Evolutionary conservation across 1,140 invertebrate genomes (phyloP), one percentile per base, ranked within the genome.

Genomic region (Zophobas morio): DNA sequence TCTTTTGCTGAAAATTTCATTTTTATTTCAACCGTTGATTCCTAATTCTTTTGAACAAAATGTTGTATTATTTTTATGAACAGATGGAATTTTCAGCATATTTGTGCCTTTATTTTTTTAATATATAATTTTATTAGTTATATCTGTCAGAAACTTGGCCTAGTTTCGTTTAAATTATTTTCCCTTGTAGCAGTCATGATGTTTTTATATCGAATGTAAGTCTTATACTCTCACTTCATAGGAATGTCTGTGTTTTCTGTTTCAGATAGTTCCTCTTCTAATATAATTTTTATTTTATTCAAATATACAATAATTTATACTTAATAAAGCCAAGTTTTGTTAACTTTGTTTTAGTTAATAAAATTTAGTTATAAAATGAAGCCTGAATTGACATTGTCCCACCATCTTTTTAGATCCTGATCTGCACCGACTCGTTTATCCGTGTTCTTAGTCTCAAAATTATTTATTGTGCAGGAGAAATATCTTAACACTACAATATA

Each of bases 31-130:
- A 36, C 34, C 32, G 37, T 78, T 78, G 60, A 53, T 36, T 66
- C 60, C 60, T 42, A 49, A 70, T 53, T 74, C 3, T 53, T 66
- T 40, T 46, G 34, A 57, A 66, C 60, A 78, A 57, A 46, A 47
- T 54, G 53, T 76, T 63, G 8, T 3, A 47, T 73, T 49, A 66
- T 37, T 75, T 78, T 75, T 37, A 35, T 47, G 35, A 72, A 70
- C 49, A 40, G 60, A 79, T 78, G 80, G 75, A 82, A 77, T 81
- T 81, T 81, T 80, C 80, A 81, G 78, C 81, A 81, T 76, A 37
- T 60, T 77, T 79, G 80, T 81, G 77, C 80, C 78, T 80, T 81
- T 81, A 82, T 82, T 81, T 81, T 81, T 81, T 81, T 81, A 79
- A 57, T 81, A 56, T 78, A 75, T 78, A 78, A 47, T 79, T 75